Conservation (phyloP, 2,888 invertebrate genomes). For the Leptopilina syphax region DNA sequence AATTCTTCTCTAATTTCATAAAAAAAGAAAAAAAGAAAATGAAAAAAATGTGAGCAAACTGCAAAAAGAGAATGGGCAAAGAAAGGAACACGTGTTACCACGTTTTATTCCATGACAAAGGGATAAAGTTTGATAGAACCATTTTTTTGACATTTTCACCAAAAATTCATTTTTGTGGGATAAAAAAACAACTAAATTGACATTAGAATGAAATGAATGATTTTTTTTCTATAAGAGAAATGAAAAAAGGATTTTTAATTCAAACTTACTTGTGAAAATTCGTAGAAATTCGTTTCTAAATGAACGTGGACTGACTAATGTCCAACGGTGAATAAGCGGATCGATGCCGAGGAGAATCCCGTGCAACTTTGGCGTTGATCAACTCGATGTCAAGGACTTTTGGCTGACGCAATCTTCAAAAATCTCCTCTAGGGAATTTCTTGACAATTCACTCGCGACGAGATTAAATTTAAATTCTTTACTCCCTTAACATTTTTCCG, state of each 20-base stretch:
- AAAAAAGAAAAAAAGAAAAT: not conserved
- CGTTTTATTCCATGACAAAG: not conserved
- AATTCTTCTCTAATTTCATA: not conserved
- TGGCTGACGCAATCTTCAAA: slow-evolving; percentile 62
- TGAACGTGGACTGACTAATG: slow-evolving; percentile 59
- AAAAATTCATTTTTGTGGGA: not conserved
- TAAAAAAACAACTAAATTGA: not conserved
- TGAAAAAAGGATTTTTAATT: not conserved
- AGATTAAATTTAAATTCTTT: too few species aligned
- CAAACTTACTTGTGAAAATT: slow-evolving; percentile 26
- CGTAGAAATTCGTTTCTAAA: not conserved
- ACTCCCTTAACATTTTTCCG: too few species aligned
- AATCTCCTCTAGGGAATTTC: not conserved
- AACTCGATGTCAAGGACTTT: slow-evolving; percentile 54
- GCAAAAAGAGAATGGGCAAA: not conserved
- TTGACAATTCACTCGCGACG: not conserved
- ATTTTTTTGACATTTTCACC: not conserved
- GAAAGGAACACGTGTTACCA: slow-evolving; percentile 35
- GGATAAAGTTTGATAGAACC: not conserved
- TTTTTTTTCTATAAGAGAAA: not conserved
- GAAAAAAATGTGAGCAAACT: not conserved
- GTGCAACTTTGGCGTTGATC: slow-evolving; percentile 7
- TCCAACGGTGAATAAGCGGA: slow-evolving; percentile 61
- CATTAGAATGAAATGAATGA: not conserved
- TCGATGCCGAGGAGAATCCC: slow-evolving; percentile 42